Conservation (phyloP, 2,113 vertebrate genomes). For the Spermophilus dauricus region DNA sequence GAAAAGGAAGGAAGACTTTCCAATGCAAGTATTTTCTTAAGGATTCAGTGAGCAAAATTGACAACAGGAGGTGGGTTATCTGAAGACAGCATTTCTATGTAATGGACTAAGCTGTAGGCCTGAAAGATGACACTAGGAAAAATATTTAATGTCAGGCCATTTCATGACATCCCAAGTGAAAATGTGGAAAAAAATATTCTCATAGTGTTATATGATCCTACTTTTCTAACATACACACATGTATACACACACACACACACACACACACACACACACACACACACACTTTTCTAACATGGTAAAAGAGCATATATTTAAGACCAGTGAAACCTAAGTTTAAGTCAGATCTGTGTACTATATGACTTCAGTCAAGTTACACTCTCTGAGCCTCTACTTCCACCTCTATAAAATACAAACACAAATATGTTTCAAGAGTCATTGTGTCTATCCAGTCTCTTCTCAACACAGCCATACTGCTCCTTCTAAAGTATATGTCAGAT, state of each 20-base stretch:
- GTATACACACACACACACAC: not conserved
- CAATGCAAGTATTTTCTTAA: not conserved
- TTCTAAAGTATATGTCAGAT: not conserved
- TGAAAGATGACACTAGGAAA: not conserved
- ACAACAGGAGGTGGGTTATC: not conserved
- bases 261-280: not conserved
- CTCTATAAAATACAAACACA: not conserved
- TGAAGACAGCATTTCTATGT: not conserved
- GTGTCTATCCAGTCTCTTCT: not conserved
- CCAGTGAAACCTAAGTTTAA: not conserved
- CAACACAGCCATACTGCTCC: not conserved
- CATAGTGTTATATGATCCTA: not conserved
- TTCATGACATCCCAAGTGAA: not conserved
- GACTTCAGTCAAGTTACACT: not conserved
- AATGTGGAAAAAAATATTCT: not conserved
- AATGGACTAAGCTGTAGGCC: not conserved
- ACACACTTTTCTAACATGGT: not conserved
- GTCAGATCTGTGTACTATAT: not conserved
- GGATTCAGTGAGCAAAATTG: not conserved
- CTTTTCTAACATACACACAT: not conserved
- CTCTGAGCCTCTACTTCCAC: not conserved
- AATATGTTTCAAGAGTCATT: not conserved
- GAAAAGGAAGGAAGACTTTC: not conserved
- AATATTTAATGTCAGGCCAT: not conserved
- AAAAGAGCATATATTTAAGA: not conserved